Evolutionary conservation across 2,888 invertebrate species (phyloP).

Genomic region (Reticulitermes lucifugus): DNA sequence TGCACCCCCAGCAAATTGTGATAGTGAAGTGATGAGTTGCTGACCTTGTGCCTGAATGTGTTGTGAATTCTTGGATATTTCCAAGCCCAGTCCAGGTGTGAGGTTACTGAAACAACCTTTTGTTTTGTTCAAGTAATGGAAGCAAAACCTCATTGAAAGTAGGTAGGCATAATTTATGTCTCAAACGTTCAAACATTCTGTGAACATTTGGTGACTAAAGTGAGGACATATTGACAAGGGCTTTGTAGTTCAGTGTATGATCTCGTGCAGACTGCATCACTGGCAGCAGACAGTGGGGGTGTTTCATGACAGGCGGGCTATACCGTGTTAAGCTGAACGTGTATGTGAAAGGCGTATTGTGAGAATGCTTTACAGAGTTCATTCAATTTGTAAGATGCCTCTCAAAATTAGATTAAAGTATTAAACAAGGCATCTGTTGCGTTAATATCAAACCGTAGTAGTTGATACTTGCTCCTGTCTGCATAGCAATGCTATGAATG

Average conservation of each 20-base stretch:
- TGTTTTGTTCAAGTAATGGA: not conserved
- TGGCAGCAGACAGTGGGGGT: not conserved
- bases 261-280: not conserved
- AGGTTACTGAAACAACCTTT: not conserved
- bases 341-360: not conserved
- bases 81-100: constrained; percentile 14
- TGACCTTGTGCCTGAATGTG: constrained; percentile 32
- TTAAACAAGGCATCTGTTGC: constrained; percentile 4
- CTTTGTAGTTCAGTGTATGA: not conserved
- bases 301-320: not conserved
- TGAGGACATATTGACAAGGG: not conserved
- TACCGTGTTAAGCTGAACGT: not conserved
- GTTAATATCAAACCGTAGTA: constrained; percentile 5
- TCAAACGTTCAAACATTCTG: not conserved
- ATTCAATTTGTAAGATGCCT: constrained; percentile 1
- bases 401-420: constrained; percentile 29
- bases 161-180: not conserved
- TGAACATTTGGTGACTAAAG: not conserved
- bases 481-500: not conserved
- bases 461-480: not conserved
- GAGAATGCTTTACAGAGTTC: not conserved
- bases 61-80: constrained; percentile 25
- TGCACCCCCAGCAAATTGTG: constrained; percentile 57
- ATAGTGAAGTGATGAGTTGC: constrained; percentile 14
- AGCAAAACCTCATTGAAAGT: not conserved